Base-by-base conservation (phyloP, 2,888 invertebrate genomes). In the Drosophila kanekoi region DNA sequence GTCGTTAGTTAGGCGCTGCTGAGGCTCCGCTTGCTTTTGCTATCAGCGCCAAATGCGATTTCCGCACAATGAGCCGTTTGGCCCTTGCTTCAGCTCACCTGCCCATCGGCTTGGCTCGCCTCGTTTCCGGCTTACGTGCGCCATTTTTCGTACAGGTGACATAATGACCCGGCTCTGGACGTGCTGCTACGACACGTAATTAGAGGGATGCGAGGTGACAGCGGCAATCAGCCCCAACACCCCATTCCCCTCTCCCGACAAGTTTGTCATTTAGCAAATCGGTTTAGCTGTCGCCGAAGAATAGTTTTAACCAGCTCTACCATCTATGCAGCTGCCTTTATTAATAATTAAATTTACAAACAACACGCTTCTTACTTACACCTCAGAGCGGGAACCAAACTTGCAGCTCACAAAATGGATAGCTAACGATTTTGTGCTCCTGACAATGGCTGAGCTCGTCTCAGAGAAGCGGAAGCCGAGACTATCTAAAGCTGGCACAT, bases 101-200 rank as follows among this genome's bases (percentile, higher is more conserved):
- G 40, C 41, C 35, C 28, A 38, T 45, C 32, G 38, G 14, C 60
- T 44, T 28, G 43, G 41, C 43, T 48, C 60, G 66, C 54, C 78
- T 71, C 59, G 81, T 72, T 85, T 84, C 84, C 84, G 84, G 87
- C 63, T 86, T 86, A 88, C 84, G 81, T 88, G 84, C 72, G 77
- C 71, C 84, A 86, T 84, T 84, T 81, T 84, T 88, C 77, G 89
- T 69, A 75, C 76, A 84, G 84, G 84, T 88, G 89, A 78, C 84
- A 84, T 84, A 84, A 84, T 88, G 87, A 83, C 89, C 81, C 74
- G 70, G 65, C 72, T 62, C 59, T 45, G 75, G 38, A 78, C 74
- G 72, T 74, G 74, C 72, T 56, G 9, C 63, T 58, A 45, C 47
- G 44, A 57, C 76, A 80, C 76, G 76, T 85, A 82, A 82, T 82